Evolutionary conservation across 2,797 vertebrate species (phyloP).

Genomic region (Lithobates pipiens): DNA sequence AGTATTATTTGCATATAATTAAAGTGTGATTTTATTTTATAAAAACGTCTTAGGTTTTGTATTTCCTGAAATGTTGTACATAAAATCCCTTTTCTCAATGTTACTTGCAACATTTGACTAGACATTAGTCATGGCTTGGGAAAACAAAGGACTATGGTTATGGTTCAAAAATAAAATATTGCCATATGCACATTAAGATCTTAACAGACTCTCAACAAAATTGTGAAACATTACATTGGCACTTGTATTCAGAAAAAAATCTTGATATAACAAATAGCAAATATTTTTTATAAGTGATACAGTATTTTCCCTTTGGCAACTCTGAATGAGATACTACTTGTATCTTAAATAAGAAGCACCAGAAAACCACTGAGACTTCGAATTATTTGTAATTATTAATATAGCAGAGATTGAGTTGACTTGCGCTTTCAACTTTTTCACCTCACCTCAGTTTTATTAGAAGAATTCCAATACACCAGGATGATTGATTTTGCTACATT

Average conservation of each 20-base stretch:
- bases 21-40: too few species aligned
- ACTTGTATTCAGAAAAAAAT: slow-evolving; percentile 24
- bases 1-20: too few species aligned
- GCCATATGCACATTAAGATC: too few species aligned
- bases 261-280: slow-evolving; percentile 26
- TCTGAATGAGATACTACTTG: slow-evolving; percentile 12
- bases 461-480: slow-evolving; percentile 33
- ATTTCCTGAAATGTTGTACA: too few species aligned
- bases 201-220: too few species aligned
- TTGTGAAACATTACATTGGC: neutral
- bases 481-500: slow-evolving; percentile 48
- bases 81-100: too few species aligned
- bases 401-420: slow-evolving; percentile 21
- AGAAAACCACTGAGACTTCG: slow-evolving; percentile 16
- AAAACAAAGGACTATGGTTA: too few species aligned
- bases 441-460: slow-evolving; percentile 35
- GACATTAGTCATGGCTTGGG: too few species aligned
- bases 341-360: slow-evolving; percentile 39
- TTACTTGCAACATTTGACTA: too few species aligned
- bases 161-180: too few species aligned
- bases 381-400: slow-evolving; percentile 51
- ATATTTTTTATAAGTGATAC: slow-evolving; percentile 28
- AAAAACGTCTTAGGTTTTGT: too few species aligned
- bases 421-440: slow-evolving; percentile 31
- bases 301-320: slow-evolving; percentile 40